These are phyloP conservation scores for Spheniscus mendiculus DNA, from an alignment of 2,113 vertebrate species.

Conservation along the genomic window DNA sequence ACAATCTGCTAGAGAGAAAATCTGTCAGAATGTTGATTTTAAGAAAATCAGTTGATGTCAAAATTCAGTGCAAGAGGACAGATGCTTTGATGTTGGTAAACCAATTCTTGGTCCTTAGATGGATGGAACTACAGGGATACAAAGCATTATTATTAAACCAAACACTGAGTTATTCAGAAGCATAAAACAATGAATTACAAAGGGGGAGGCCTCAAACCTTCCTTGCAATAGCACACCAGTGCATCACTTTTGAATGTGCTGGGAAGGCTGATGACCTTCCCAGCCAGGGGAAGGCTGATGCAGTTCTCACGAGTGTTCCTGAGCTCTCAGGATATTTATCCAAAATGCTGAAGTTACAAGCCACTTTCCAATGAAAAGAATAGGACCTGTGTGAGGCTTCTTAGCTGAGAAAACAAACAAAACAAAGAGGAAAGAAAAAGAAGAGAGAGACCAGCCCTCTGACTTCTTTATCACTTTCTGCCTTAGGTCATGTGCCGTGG, in stretches of 20 bases:
- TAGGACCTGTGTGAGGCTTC: not conserved
- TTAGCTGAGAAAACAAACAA: not conserved
- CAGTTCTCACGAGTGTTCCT: not conserved
- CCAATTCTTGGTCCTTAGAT: not conserved
- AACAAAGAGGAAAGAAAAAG: not conserved
- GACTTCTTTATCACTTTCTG: not conserved
- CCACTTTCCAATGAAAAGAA: not conserved
- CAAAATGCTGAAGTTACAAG: not conserved
- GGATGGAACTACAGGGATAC: not conserved
- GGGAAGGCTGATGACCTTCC: not conserved
- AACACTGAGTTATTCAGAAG: not conserved
- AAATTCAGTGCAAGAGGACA: not conserved
- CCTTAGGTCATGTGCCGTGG: not conserved
- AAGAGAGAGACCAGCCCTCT: not conserved
- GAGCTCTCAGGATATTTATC: not conserved
- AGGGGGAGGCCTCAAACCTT: not conserved
- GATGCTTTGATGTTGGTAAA: conserved; percentile 14
- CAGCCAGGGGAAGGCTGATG: not conserved
- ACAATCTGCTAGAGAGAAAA: not conserved
- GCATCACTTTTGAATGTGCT: not conserved
- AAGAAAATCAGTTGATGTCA: not conserved
- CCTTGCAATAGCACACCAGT: not conserved
- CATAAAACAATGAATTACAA: not conserved
- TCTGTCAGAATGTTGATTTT: not conserved
- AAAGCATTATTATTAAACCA: not conserved